Conservation (phyloP, 30 jellyfish, hydroid and myxozoan genomes). For the Turritopsis dohrnii region DNA sequence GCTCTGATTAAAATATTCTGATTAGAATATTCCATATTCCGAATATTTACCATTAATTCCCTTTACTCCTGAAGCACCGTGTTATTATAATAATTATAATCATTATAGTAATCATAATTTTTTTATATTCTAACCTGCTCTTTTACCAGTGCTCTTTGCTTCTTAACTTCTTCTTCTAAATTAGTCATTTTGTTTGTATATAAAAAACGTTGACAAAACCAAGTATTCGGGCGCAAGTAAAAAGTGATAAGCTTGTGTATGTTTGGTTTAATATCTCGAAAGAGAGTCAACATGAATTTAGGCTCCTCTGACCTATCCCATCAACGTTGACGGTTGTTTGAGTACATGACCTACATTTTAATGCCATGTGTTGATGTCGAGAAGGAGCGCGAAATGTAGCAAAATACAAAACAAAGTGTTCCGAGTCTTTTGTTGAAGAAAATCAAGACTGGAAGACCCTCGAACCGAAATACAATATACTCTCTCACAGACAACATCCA, state of each 20-base stretch:
- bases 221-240: neutral
- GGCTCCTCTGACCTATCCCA: neutral
- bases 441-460: neutral
- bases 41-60: too few relatives aligned
- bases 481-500: too few relatives aligned
- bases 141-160: constrained; percentile 8
- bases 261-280: neutral
- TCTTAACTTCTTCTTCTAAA: constrained; percentile 20
- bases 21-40: too few relatives aligned
- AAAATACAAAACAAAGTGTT: too few relatives aligned
- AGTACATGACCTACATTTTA: neutral
- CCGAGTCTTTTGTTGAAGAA: too few relatives aligned
- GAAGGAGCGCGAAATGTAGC: neutral
- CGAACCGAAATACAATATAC: too few relatives aligned
- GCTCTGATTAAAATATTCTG: too few relatives aligned
- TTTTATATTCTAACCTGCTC: constrained; percentile 16
- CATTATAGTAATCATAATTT: too few relatives aligned
- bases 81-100: too few relatives aligned
- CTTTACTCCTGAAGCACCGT: too few relatives aligned
- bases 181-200: neutral
- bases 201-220: neutral
- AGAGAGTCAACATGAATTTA: neutral
- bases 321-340: neutral
- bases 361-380: neutral
- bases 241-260: neutral